Evolutionary conservation across 1,140 invertebrate species (phyloP).

Genomic region (Trichonephila clavipes): DNA sequence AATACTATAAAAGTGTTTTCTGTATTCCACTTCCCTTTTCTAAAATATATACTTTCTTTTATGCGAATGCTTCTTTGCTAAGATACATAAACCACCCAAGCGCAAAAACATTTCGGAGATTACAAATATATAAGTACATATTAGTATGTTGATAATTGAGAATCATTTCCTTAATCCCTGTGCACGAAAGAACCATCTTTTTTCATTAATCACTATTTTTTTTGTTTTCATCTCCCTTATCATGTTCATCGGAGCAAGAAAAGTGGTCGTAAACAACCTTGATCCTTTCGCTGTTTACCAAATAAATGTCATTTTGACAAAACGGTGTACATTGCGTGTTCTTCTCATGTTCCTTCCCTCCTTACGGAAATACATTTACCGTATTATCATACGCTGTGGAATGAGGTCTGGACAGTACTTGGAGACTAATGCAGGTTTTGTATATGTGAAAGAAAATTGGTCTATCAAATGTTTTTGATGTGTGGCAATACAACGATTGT

Average conservation of each 20-base stretch:
- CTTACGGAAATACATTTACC: not conserved
- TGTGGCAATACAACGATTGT: too few species aligned
- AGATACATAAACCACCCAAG: not conserved
- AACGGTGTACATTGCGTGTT: not conserved
- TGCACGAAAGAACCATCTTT: not conserved
- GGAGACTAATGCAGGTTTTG: too few species aligned
- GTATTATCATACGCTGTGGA: not conserved
- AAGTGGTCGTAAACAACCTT: constrained; percentile 38
- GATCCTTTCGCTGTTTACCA: constrained; percentile 50
- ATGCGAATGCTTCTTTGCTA: not conserved
- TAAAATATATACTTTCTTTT: not conserved
- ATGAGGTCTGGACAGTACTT: not conserved
- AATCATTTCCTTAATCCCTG: not conserved
- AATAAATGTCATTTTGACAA: constrained; percentile 1
- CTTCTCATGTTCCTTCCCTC: not conserved
- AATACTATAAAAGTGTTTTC: not conserved
- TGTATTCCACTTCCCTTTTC: not conserved
- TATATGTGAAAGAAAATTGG: too few species aligned
- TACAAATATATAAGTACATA: not conserved
- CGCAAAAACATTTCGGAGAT: not conserved
- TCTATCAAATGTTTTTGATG: too few species aligned
- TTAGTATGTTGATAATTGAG: not conserved
- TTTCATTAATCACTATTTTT: not conserved
- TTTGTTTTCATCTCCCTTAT: not conserved
- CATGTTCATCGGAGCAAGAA: not conserved